These are phyloP conservation scores for Acanthurus lineatus DNA, from an alignment of 2,797 vertebrate genomes.

Conservation along the genomic window DNA sequence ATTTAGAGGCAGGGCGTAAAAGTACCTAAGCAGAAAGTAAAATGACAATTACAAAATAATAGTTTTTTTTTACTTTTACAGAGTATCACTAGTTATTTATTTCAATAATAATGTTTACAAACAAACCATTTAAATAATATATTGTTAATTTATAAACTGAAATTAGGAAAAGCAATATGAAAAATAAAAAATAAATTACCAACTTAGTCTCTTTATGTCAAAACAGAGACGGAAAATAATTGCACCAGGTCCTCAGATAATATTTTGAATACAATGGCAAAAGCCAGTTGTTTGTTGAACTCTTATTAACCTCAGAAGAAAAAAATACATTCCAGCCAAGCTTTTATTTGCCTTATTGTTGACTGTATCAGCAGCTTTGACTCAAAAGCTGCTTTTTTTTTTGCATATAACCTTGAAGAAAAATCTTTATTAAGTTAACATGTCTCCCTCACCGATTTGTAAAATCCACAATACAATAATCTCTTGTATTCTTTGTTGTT, in stretches of 20 bases:
- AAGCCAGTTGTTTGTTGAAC: not conserved
- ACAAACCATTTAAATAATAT: not conserved
- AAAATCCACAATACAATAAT: conserved; percentile 7
- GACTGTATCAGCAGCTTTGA: not conserved
- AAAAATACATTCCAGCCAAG: conserved; percentile 6
- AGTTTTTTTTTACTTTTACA: conserved; percentile 31
- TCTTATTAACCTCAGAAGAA: not conserved
- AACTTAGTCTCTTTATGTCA: not conserved
- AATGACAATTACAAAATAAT: conserved; percentile 7
- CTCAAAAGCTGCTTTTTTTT: not conserved
- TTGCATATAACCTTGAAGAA: conserved; percentile 19
- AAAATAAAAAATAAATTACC: not conserved
- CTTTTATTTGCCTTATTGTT: conserved; percentile 14
- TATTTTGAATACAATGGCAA: not conserved
- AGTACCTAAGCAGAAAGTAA: conserved; percentile 14
- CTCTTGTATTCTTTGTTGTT: conserved; percentile 50
- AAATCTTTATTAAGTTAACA: conserved; percentile 32
- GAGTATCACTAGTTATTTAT: conserved; percentile 18
- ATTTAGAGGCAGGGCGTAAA: conserved; percentile 25
- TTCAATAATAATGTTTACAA: not conserved
- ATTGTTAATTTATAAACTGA: not conserved
- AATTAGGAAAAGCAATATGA: not conserved
- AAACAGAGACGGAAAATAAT: conserved; percentile 15
- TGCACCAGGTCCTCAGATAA: not conserved
- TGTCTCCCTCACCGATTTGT: conserved; percentile 38